Conservation (phyloP, 2,797 vertebrate species). For the Hydrocynus forskahlii region DNA sequence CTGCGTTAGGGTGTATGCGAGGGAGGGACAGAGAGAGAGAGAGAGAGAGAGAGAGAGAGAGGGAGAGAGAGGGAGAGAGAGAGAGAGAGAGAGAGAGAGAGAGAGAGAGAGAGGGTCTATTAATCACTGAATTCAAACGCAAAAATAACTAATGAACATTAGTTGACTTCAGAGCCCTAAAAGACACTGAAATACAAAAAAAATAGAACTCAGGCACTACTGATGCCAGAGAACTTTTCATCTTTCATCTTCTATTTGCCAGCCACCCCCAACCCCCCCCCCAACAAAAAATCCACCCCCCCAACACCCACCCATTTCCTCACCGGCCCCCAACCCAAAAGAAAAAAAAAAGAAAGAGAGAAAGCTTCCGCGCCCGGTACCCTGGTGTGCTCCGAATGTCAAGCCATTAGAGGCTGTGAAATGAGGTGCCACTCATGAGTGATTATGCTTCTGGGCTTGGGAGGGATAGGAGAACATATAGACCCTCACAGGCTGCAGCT, state of each 20-base stretch:
- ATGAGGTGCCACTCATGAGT: conserved; percentile 87
- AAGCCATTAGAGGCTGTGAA: conserved; percentile 87
- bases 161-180: neutral
- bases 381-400: conserved; percentile 80
- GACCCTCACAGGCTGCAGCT: conserved; percentile 59
- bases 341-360: conserved; percentile 60
- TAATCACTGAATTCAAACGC: conserved; percentile 3
- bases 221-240: conserved; percentile 25
- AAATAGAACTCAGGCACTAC: conserved; percentile 21
- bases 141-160: conserved; percentile 17
- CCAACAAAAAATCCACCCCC: conserved; percentile 20
- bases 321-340: conserved; percentile 51
- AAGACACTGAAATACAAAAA: conserved; percentile 17
- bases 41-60: neutral
- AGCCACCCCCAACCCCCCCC: conserved; percentile 33
- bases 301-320: conserved; percentile 1
- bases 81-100: neutral
- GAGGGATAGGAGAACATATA: conserved; percentile 73
- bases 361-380: conserved; percentile 72
- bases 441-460: conserved; percentile 78
- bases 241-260: conserved; percentile 33
- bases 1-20: conserved; percentile 10
- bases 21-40: neutral
- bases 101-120: neutral
- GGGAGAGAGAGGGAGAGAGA: neutral